Evolutionary conservation across 2,797 vertebrate species (phyloP).

Genomic region (Monodelphis domestica): DNA sequence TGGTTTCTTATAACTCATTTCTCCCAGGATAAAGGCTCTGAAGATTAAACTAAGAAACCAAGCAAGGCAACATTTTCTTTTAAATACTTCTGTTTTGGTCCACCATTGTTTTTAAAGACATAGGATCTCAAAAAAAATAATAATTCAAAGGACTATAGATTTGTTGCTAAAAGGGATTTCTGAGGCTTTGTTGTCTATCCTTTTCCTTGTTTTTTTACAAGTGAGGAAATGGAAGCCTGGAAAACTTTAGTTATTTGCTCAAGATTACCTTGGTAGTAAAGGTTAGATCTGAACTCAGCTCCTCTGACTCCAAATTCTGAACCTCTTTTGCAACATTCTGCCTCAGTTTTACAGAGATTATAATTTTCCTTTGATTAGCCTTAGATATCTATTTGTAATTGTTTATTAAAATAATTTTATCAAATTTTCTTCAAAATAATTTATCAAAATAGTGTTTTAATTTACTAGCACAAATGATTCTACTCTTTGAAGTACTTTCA

Average conservation of each 20-base stretch:
- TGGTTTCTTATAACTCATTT: conserved; percentile 5
- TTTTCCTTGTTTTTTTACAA: not conserved
- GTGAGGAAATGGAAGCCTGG: not conserved
- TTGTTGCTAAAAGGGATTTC: not conserved
- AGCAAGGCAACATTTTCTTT: not conserved
- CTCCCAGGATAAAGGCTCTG: not conserved
- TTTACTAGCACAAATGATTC: not conserved
- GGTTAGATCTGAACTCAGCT: not conserved
- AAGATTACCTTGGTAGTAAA: not conserved
- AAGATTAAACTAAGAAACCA: not conserved
- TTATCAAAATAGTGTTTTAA: not conserved
- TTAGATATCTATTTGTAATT: conserved; percentile 30
- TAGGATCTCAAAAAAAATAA: not conserved
- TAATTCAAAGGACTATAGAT: not conserved
- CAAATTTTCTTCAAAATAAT: no score
- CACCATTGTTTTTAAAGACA: not conserved
- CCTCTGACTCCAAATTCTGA: not conserved
- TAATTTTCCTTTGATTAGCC: conserved; percentile 1
- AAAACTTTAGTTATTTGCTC: not conserved
- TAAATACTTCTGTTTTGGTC: conserved; percentile 6
- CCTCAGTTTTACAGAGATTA: not conserved
- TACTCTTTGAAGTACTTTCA: conserved; percentile 43
- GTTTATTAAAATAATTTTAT: conserved; percentile 36
- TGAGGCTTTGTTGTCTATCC: not conserved
- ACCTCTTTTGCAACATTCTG: not conserved